Conservation (phyloP, 2,113 vertebrate species). For the Nibea coibor region DNA sequence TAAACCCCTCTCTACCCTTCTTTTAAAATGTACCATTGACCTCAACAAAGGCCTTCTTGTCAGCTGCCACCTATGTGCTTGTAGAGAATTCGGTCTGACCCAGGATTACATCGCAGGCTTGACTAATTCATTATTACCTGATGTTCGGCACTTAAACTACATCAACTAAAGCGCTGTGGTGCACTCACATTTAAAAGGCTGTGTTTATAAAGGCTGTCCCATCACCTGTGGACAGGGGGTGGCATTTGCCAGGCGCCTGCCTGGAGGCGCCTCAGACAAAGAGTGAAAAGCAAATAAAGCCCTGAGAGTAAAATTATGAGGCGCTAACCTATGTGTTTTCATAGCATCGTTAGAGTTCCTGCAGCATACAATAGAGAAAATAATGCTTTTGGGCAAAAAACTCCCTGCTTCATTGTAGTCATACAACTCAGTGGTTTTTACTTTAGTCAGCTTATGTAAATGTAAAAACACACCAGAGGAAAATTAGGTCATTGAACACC, state of each 20-base stretch:
- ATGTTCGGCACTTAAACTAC: slow-evolving; percentile 47
- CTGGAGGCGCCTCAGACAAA: slow-evolving; percentile 17
- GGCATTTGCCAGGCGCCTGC: slow-evolving; percentile 7
- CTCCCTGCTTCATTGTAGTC: background rate
- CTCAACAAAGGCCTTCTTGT: slow-evolving; percentile 25
- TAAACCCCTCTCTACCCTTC: slow-evolving; percentile 18
- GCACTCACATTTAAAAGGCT: slow-evolving; percentile 28
- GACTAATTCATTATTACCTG: slow-evolving; percentile 45
- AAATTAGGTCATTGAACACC: background rate
- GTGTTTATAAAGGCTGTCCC: slow-evolving; percentile 25
- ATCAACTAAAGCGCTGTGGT: slow-evolving; percentile 28
- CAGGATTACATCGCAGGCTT: background rate
- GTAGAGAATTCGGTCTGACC: background rate
- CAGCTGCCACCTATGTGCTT: slow-evolving; percentile 22
- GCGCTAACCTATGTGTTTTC: background rate
- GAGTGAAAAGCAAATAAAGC: background rate
- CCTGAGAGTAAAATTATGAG: background rate
- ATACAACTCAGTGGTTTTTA: background rate
- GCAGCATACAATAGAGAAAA: background rate
- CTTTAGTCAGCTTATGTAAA: background rate
- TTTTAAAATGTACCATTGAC: slow-evolving; percentile 21
- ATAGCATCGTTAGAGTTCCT: background rate
- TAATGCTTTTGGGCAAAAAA: background rate
- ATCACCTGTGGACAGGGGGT: slow-evolving; percentile 18
- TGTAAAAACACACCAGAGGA: background rate